Conservation (phyloP, 2,888 invertebrate species). For the Lomographa bimaculata region DNA sequence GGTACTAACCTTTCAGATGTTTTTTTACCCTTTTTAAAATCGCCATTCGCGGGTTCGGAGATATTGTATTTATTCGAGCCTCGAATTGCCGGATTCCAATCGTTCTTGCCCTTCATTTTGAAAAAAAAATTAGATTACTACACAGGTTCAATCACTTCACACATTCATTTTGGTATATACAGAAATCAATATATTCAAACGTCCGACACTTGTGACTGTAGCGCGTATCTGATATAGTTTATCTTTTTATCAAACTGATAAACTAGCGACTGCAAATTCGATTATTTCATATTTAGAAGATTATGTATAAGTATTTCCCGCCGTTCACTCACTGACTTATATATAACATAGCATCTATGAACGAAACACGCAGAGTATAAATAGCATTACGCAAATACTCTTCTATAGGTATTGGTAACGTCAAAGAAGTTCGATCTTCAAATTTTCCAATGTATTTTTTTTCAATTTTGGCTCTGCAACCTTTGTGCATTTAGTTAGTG, state of each 20-base stretch:
- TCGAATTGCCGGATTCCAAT: slow-evolving; percentile 39
- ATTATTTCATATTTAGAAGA: slow-evolving; percentile 17
- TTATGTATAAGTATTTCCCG: slow-evolving; percentile 15
- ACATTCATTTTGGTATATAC: slow-evolving; percentile 2
- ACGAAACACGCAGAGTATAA: too few relatives aligned
- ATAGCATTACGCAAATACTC: too few relatives aligned
- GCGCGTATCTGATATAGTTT: slow-evolving; percentile 37
- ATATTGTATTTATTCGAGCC: slow-evolving; percentile 38
- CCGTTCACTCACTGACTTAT: slow-evolving; percentile 11
- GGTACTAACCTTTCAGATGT: slow-evolving; percentile 42
- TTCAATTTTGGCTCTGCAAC: too few relatives aligned
- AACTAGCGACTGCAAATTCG: slow-evolving; percentile 25
- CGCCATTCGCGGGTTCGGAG: slow-evolving; percentile 36
- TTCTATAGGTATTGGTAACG: too few relatives aligned
- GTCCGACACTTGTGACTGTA: slow-evolving; percentile 17
- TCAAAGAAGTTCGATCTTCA: too few relatives aligned
- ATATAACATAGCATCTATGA: too few relatives aligned
- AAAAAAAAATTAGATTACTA: slow-evolving; percentile 22
- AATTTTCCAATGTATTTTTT: too few relatives aligned
- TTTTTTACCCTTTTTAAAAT: slow-evolving; percentile 29
- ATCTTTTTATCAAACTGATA: slow-evolving; percentile 41
- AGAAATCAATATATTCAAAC: slow-evolving; percentile 11
- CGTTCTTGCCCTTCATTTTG: slow-evolving; percentile 45
- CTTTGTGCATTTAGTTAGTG: too few relatives aligned
- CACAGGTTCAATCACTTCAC: slow-evolving; percentile 7